These are phyloP conservation scores for Nixonia krombeini DNA, from an alignment of 1,140 invertebrate species.

Conservation along the genomic window DNA sequence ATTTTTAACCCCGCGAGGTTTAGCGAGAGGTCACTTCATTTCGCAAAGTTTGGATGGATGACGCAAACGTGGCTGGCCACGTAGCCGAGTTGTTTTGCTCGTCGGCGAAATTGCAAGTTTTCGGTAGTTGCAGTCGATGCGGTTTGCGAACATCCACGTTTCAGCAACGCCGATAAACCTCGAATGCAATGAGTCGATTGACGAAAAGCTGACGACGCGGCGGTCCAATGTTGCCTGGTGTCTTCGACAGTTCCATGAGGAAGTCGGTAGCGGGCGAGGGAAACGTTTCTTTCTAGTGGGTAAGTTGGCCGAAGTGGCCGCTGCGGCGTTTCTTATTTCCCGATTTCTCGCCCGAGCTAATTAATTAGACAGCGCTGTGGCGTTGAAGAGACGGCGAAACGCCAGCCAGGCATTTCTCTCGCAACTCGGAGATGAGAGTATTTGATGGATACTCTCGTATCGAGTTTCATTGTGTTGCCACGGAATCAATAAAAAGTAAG, in stretches of 20 bases:
- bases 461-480: background rate
- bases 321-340: too few relatives aligned
- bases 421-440: too few relatives aligned
- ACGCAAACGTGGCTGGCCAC: background rate
- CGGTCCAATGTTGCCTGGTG: too few relatives aligned
- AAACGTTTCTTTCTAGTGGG: too few relatives aligned
- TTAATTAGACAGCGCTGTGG: too few relatives aligned
- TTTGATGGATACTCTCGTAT: background rate
- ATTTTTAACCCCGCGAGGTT: too few relatives aligned
- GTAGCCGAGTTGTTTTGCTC: background rate
- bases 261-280: too few relatives aligned
- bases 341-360: too few relatives aligned
- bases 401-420: too few relatives aligned
- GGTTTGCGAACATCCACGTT: background rate
- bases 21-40: too few relatives aligned
- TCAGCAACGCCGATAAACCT: background rate
- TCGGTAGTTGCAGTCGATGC: background rate
- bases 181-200: background rate
- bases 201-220: background rate
- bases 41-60: background rate
- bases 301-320: too few relatives aligned
- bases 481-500: slow-evolving; percentile 2
- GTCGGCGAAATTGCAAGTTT: background rate
- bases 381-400: too few relatives aligned
- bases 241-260: background rate